Conservation (phyloP, 2,797 vertebrate genomes). For the Agapornis canus region DNA sequence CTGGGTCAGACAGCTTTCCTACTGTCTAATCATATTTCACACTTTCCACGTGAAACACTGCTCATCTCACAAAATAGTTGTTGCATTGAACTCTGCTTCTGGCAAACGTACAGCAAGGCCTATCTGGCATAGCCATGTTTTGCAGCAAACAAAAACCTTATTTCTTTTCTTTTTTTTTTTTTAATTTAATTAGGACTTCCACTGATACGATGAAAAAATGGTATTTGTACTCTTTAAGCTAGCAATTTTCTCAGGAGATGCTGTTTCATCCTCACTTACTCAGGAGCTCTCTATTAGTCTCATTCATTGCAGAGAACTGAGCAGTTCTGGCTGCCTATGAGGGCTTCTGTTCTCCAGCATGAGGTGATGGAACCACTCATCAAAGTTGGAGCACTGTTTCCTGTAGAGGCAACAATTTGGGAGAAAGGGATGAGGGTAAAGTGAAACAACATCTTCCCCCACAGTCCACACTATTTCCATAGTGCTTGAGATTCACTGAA, state of each 20-base stretch:
- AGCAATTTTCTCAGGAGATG: not conserved
- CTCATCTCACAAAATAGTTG: not conserved
- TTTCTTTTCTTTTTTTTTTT: not conserved
- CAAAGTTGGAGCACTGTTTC: not conserved
- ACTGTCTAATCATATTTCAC: not conserved
- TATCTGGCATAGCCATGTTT: not conserved
- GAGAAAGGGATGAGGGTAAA: not conserved
- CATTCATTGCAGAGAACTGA: not conserved
- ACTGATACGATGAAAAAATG: not conserved
- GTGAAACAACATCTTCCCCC: not conserved
- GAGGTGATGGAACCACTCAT: not conserved
- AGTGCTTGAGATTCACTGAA: not conserved
- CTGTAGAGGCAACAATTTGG: not conserved
- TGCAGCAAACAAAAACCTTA: not conserved
- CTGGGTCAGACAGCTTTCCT: not conserved
- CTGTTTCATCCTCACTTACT: not conserved
- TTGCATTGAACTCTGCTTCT: not conserved
- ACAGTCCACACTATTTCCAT: not conserved
- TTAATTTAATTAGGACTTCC: not conserved
- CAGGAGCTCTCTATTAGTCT: not conserved
- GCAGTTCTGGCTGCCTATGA: not conserved
- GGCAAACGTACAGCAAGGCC: not conserved
- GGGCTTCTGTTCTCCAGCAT: not conserved
- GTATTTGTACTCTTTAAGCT: not conserved
- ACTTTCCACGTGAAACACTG: not conserved